These are phyloP conservation scores for Drosophila infuscata DNA, from an alignment of 2,888 invertebrate species.

Conservation along the genomic window DNA sequence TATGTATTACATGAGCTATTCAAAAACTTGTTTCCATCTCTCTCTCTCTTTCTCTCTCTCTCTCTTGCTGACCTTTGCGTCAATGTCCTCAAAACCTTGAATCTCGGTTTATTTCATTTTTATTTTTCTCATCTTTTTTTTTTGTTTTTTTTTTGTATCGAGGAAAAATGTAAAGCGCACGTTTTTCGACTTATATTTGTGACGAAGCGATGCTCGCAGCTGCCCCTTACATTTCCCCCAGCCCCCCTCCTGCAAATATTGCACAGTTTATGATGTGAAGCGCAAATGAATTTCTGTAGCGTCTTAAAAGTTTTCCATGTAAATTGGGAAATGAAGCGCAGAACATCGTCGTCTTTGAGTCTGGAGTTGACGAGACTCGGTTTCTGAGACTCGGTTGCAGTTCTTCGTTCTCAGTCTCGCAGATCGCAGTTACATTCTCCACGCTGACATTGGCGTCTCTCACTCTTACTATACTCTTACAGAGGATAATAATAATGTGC, in stretches of 20 bases:
- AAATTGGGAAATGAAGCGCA: slow-evolving; percentile 68
- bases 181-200: slow-evolving; percentile 44
- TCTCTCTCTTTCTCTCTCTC: slow-evolving; percentile 14
- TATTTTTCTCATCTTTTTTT: slow-evolving; percentile 6
- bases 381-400: not conserved
- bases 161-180: slow-evolving; percentile 32
- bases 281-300: slow-evolving; percentile 51
- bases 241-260: not conserved
- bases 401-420: not conserved
- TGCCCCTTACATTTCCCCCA: not conserved
- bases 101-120: slow-evolving; percentile 24
- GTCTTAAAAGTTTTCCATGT: slow-evolving; percentile 45
- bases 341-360: slow-evolving; percentile 7
- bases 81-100: slow-evolving; percentile 77
- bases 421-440: slow-evolving; percentile 13
- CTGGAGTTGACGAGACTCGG: not conserved
- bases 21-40: slow-evolving; percentile 46
- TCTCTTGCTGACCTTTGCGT: slow-evolving; percentile 56
- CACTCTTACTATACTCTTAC: not conserved
- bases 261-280: slow-evolving; percentile 26
- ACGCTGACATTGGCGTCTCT: slow-evolving; percentile 26
- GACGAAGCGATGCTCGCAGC: not conserved
- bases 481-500: not conserved
- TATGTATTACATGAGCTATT: slow-evolving; percentile 38
- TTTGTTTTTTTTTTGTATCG: slow-evolving; percentile 10